Percentiles rank a stretch among this genome's conserved stretches.
phyloP scores from a whole-genome alignment of 2,797 vertebrate species.

The Sebastolobus altivelis region DNA sequence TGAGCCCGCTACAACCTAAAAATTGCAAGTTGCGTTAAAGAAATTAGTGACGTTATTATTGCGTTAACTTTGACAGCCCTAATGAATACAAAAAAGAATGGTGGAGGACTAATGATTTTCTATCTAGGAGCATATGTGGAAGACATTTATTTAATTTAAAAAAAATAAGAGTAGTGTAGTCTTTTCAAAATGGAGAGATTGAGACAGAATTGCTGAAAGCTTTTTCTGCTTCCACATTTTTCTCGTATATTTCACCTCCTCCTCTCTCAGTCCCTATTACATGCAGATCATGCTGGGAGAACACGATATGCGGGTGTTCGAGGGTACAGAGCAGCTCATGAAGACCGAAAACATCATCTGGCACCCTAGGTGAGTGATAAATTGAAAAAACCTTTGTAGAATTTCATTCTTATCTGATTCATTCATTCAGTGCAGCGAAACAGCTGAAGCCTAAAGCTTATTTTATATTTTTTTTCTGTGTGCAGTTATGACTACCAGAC shows the following conservation, averaged over 20 bases:
- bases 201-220: background rate
- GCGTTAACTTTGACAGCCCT: too few relatives aligned
- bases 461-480: constrained; percentile 7
- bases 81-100: too few relatives aligned
- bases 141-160: background rate
- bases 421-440: background rate
- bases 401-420: constrained; percentile 1
- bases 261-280: constrained; percentile 68
- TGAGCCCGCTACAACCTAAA: too few relatives aligned
- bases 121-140: background rate
- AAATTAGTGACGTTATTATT: too few relatives aligned
- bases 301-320: constrained; percentile 73
- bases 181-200: background rate
- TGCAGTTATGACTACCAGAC: constrained; percentile 83
- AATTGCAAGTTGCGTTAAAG: too few relatives aligned
- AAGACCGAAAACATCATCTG: constrained; percentile 81
- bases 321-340: constrained; percentile 82
- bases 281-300: constrained; percentile 85
- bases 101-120: background rate
- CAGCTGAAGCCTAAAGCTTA: background rate
- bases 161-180: background rate
- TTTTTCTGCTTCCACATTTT: background rate
- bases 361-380: constrained; percentile 71
- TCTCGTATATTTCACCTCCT: background rate
- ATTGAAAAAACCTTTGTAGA: background rate